These are phyloP conservation scores for Panonychus citri DNA, from an alignment of 1,140 invertebrate genomes.

Conservation along the genomic window DNA sequence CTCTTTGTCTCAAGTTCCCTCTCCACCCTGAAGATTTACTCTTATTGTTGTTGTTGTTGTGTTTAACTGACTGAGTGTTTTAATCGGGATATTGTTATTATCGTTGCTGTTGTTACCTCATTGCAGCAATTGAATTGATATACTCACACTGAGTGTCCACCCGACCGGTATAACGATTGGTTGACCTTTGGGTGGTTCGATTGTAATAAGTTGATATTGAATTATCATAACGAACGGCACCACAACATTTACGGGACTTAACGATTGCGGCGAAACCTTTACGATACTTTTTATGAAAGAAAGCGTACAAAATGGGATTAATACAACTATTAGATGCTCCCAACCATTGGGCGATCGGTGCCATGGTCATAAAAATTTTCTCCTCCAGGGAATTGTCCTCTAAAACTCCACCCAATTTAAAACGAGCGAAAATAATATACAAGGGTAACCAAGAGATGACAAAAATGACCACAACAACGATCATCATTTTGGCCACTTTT, in stretches of 20 bases:
- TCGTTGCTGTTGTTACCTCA: neutral
- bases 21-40: too few relatives aligned
- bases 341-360: slow-evolving; percentile 80
- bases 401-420: slow-evolving; percentile 26
- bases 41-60: too few relatives aligned
- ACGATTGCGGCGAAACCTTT: slow-evolving; percentile 73
- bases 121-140: neutral
- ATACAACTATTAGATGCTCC: slow-evolving; percentile 88
- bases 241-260: slow-evolving; percentile 55
- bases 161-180: slow-evolving; percentile 5
- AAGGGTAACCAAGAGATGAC: slow-evolving; percentile 29
- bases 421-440: slow-evolving; percentile 28
- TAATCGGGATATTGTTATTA: too few relatives aligned
- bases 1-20: too few relatives aligned
- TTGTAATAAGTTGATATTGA: slow-evolving; percentile 6
- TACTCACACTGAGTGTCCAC: slow-evolving; percentile 14
- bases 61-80: too few relatives aligned
- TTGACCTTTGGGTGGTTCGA: slow-evolving; percentile 6
- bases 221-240: slow-evolving; percentile 13
- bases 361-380: slow-evolving; percentile 48
- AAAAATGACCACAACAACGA: slow-evolving; percentile 27
- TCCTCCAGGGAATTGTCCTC: slow-evolving; percentile 32
- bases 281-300: slow-evolving; percentile 87
- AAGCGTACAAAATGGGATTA: slow-evolving; percentile 90
- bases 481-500: slow-evolving; percentile 28